phyloP scores from a whole-genome alignment of 2,888 invertebrate genomes.

The Cordilura impudica region DNA sequence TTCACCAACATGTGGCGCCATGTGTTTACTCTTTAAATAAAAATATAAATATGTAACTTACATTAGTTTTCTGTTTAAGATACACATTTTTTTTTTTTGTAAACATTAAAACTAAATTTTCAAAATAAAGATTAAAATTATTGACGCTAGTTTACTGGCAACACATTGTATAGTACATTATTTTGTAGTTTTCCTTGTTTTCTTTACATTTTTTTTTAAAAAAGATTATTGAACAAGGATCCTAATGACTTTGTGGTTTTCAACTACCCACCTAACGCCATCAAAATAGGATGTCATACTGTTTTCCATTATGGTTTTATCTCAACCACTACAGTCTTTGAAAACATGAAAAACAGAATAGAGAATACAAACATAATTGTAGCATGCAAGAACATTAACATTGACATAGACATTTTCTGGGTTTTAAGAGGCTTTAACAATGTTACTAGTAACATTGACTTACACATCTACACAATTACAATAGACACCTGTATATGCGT shows the following conservation, averaged over 20 bases:
- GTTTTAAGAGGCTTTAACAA: constrained; percentile 11
- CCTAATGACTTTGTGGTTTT: constrained; percentile 54
- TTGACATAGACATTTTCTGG: constrained; percentile 22
- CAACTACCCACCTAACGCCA: not conserved
- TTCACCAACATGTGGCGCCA: constrained; percentile 12
- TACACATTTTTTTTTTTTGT: not conserved
- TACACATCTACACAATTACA: not conserved
- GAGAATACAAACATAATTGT: not conserved
- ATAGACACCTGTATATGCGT: not conserved
- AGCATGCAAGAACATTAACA: not conserved
- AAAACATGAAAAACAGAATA: not conserved
- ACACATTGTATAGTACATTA: not conserved
- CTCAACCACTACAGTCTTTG: constrained; percentile 17
- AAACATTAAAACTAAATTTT: not conserved
- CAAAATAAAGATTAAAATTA: not conserved
- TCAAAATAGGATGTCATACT: constrained; percentile 42
- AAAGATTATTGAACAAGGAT: constrained; percentile 45
- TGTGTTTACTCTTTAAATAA: constrained; percentile 7
- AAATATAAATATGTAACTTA: no score
- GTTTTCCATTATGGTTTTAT: constrained; percentile 40
- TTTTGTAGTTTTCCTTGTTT: not conserved
- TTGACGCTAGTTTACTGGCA: not conserved
- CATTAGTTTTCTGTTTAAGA: no score
- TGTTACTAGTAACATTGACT: constrained; percentile 25
- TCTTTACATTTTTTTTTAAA: not conserved